Conservation (phyloP, 2,888 invertebrate species). For the Caenorhabditis angaria region DNA sequence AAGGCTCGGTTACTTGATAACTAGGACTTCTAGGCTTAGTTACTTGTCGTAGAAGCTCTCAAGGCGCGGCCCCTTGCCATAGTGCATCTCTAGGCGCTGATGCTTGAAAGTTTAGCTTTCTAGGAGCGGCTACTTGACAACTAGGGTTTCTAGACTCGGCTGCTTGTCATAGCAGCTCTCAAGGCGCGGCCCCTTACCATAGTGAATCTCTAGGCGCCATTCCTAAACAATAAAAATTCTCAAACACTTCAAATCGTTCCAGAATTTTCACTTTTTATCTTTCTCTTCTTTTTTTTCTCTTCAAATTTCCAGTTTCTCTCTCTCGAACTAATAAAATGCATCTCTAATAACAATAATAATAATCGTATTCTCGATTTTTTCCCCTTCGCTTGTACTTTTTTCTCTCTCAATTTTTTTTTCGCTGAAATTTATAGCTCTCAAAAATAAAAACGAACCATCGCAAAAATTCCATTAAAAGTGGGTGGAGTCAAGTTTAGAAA, state of each 20-base stretch:
- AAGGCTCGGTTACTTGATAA: no score
- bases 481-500: not conserved
- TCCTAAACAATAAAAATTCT: no score
- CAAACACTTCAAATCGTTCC: constrained; percentile 1
- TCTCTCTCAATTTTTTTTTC: not conserved
- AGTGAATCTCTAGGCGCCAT: no score
- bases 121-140: no score
- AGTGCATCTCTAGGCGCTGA: no score
- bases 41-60: no score
- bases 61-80: no score
- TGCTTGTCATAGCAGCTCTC: no score
- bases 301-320: not conserved
- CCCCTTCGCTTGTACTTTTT: not conserved
- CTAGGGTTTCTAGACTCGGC: no score
- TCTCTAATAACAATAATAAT: not conserved
- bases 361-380: not conserved
- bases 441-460: not conserved
- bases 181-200: no score
- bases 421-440: not conserved
- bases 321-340: constrained; percentile 1
- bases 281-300: not conserved
- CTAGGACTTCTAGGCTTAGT: no score
- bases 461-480: not conserved
- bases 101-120: no score
- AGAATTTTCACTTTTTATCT: constrained; percentile 1